These are phyloP conservation scores for Tetramorium bicarinatum DNA, from an alignment of 2,888 invertebrate species.

Conservation along the genomic window DNA sequence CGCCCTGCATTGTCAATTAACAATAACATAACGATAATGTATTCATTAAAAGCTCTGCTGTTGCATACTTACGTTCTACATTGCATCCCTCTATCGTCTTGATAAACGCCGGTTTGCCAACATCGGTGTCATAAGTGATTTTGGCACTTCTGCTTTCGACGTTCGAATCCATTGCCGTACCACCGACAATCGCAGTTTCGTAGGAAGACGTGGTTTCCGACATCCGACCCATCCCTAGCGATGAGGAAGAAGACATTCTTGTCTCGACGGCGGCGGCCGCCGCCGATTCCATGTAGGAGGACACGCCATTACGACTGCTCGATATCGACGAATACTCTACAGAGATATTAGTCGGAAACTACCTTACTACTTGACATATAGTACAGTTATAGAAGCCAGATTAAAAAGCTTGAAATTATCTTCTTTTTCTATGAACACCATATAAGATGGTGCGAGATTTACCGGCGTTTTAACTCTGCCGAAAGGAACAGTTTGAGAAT, in stretches of 20 bases:
- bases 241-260: constrained; percentile 72
- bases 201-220: constrained; percentile 79
- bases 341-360: constrained; percentile 29
- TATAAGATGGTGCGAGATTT: neutral
- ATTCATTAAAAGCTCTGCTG: neutral
- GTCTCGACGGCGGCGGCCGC: constrained; percentile 75
- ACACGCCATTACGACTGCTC: constrained; percentile 82
- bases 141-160: constrained; percentile 73
- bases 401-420: neutral
- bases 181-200: constrained; percentile 57
- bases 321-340: constrained; percentile 85
- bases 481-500: neutral
- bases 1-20: neutral
- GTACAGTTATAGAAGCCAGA: neutral
- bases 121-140: constrained; percentile 79
- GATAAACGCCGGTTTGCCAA: constrained; percentile 91
- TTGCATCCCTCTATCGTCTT: constrained; percentile 92
- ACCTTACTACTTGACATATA: constrained; percentile 28
- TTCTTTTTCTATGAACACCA: neutral
- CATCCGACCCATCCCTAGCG: constrained; percentile 76
- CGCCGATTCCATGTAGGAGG: constrained; percentile 83
- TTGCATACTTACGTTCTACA: constrained; percentile 92
- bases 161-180: constrained; percentile 40
- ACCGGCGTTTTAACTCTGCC: neutral
- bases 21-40: neutral